These are phyloP conservation scores for Pocillopora meandrina DNA, from an alignment of 92 coral and sea anemone species.

Conservation along the genomic window DNA sequence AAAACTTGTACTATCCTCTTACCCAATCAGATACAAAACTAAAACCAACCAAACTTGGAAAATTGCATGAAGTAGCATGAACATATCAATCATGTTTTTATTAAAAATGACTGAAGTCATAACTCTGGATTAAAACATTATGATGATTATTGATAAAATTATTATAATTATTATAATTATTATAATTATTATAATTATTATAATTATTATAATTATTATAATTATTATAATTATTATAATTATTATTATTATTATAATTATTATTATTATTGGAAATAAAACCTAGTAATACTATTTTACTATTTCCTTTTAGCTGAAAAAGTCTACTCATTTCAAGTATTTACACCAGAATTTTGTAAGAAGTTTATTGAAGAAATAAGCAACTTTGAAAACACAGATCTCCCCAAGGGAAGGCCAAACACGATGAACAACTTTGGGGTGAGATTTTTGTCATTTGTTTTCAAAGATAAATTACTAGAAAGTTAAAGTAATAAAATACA, in stretches of 20 bases:
- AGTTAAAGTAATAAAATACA: too few relatives aligned
- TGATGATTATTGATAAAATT: too few relatives aligned
- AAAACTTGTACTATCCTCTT: too few relatives aligned
- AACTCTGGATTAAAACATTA: too few relatives aligned
- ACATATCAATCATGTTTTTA: too few relatives aligned
- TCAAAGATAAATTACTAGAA: too few relatives aligned
- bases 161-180: too few relatives aligned
- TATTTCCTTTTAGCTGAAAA: slow-evolving; percentile 56
- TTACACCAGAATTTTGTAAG: slow-evolving; percentile 75
- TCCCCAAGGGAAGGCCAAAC: slow-evolving; percentile 94
- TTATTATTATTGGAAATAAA: background rate
- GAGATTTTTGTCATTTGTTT: background rate
- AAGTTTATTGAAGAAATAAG: slow-evolving; percentile 77
- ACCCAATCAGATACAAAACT: too few relatives aligned
- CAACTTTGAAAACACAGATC: slow-evolving; percentile 76
- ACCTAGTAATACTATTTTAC: background rate
- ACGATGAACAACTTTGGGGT: slow-evolving; percentile 99
- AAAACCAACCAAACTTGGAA: too few relatives aligned
- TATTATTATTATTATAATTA: background rate
- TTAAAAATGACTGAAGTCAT: too few relatives aligned
- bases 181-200: background rate
- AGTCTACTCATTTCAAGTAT: slow-evolving; percentile 79
- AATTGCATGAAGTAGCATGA: too few relatives aligned
- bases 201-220: background rate
- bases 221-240: too few relatives aligned